These are phyloP conservation scores for Papilio machaon DNA, from an alignment of 1,140 invertebrate species.

Conservation along the genomic window DNA sequence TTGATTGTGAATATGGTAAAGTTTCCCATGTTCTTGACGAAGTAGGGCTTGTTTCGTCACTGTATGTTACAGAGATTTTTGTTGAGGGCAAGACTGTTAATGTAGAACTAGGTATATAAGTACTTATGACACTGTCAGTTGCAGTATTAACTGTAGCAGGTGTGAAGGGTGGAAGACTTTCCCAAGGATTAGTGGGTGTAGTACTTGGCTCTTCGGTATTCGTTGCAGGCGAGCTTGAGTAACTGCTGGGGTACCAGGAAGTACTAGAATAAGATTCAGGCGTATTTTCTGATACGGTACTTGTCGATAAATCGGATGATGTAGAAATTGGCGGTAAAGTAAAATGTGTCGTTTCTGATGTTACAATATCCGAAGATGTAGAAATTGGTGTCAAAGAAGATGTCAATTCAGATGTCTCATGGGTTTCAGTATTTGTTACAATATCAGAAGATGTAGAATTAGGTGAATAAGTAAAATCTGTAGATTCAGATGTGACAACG, in stretches of 20 bases:
- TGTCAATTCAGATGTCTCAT: neutral
- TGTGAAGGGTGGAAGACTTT: neutral
- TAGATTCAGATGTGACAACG: too few species aligned
- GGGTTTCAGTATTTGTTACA: neutral
- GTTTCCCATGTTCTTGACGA: neutral
- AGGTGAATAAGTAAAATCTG: neutral
- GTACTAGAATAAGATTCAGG: neutral
- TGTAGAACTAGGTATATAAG: neutral
- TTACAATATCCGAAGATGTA: neutral
- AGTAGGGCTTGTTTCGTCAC: neutral
- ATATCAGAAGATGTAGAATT: neutral
- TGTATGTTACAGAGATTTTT: neutral
- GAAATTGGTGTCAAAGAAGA: neutral
- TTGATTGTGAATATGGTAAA: neutral
- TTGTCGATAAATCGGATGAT: neutral
- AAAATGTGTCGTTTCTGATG: neutral
- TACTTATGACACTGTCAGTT: neutral
- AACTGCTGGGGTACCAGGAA: neutral
- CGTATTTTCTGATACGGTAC: neutral
- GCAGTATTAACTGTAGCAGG: neutral
- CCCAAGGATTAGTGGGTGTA: neutral
- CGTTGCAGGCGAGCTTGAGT: neutral
- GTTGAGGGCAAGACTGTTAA: neutral
- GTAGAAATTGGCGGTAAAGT: neutral
- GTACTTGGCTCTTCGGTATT: neutral